Evolutionary conservation across 35 echinoderm and acorn worm genomes (phyloP), one percentile per base, ranked within the genome.

Genomic region (Patiria miniata): DNA sequence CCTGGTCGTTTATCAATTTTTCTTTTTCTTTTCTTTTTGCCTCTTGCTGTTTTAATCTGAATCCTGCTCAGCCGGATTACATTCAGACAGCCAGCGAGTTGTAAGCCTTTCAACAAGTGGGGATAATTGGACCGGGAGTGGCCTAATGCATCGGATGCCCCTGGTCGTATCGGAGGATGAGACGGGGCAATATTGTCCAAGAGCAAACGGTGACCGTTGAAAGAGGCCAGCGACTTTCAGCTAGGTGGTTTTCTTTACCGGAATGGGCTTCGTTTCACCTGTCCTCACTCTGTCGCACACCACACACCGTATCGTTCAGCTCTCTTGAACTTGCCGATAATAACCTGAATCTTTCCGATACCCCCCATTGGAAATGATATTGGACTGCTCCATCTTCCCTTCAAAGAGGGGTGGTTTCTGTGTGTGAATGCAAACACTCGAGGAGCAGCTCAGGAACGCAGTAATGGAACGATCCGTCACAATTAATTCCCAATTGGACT

Each of bases 291-390:
- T 7, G 18, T 6, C 21, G 58, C 34, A 73, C 65, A 26, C 14
- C 22, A 18, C 2, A 34, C 65, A 73, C 34, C 65, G 65, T 73
- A 23, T 73, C 26, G 65, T 73, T 30, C 26, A 30, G 65, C 65
- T 73, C 65, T 32, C 65, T 73, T 73, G 21, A 73, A 73, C 65
- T 73, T 73, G 19, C 65, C 34, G 26, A 73, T 73, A 73, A 73
- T 73, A 32, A 73, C 65, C 65, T 73, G 65, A 18, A 73, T 73
- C 65, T 73, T n/a, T 73, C 34, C 29, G 65, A 73, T 73, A 73
- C 65, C 65, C 65, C 19, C 65, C 65, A 73, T 73, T 73, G 65
- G 65, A 73, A 22, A 73, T 73, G 10, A 73, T 36, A 73, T 30
- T 73, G 65, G 65, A 73, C 65, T 73, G 30, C 22, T 73, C 65